Evolutionary conservation across 2,113 vertebrate species (phyloP).

Genomic region (Trichechus manatus): DNA sequence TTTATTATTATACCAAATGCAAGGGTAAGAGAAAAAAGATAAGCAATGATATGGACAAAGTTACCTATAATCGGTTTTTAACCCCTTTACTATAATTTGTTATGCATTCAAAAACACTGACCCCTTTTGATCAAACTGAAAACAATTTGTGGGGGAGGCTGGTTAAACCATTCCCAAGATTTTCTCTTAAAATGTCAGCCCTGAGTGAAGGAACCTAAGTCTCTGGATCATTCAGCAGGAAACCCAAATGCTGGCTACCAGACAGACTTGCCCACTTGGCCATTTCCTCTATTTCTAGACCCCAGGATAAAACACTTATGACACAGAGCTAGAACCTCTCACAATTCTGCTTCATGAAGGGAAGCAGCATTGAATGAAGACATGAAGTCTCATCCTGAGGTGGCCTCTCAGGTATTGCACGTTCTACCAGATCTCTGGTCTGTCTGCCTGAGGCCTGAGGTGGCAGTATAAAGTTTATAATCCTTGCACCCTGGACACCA

Average conservation of each 20-base stretch:
- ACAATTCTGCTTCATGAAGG: background rate
- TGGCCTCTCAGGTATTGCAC: background rate
- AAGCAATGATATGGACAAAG: background rate
- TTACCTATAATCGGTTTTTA: background rate
- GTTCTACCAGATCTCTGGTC: background rate
- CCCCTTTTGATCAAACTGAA: background rate
- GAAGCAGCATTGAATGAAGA: background rate
- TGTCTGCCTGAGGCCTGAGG: background rate
- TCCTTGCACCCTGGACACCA: background rate
- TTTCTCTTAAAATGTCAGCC: slow-evolving; percentile 27
- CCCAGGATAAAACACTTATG: background rate
- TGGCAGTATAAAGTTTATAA: no score
- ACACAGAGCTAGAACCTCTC: background rate
- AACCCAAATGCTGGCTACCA: background rate
- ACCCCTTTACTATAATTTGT: background rate
- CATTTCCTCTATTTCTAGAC: background rate
- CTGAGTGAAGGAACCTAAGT: background rate
- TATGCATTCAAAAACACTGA: background rate
- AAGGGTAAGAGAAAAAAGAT: background rate
- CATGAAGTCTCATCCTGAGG: rapidly evolving
- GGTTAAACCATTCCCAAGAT: background rate
- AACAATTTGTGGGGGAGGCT: background rate
- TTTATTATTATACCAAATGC: background rate
- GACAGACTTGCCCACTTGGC: background rate
- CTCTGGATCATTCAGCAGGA: background rate